These are phyloP conservation scores for Maniola jurtina DNA, from an alignment of 1,140 invertebrate species.

Conservation along the genomic window DNA sequence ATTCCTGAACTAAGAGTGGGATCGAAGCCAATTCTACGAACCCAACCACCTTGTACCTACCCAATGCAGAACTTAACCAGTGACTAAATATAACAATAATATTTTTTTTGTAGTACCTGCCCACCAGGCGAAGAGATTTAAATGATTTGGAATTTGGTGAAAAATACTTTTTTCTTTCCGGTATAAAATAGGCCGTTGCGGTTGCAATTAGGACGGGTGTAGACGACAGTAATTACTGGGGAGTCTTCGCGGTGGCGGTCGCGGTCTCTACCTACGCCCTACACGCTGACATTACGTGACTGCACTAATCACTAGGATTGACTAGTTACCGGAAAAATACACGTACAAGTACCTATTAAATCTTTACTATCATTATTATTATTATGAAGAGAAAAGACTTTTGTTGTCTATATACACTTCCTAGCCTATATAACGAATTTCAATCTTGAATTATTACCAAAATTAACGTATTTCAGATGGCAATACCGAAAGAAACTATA, in stretches of 20 bases:
- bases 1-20: too few species aligned
- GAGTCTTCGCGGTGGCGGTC: constrained; percentile 30
- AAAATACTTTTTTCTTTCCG: constrained; percentile 16
- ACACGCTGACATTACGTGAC: constrained; percentile 31
- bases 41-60: too few species aligned
- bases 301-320: constrained; percentile 32
- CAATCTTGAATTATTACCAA: too few species aligned
- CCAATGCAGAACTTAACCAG: too few species aligned
- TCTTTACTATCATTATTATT: neutral
- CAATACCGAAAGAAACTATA: too few species aligned
- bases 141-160: neutral
- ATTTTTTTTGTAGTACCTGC: neutral
- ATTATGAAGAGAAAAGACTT: too few species aligned
- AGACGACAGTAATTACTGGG: constrained; percentile 34
- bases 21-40: too few species aligned
- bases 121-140: neutral
- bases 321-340: constrained; percentile 22
- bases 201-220: constrained; percentile 52
- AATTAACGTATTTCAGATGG: too few species aligned
- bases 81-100: neutral
- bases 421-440: too few species aligned
- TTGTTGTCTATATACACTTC: too few species aligned
- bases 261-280: constrained; percentile 9
- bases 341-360: neutral
- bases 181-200: constrained; percentile 33